Base-by-base conservation (phyloP, 2,888 invertebrate species). In the Thumatha senex region DNA sequence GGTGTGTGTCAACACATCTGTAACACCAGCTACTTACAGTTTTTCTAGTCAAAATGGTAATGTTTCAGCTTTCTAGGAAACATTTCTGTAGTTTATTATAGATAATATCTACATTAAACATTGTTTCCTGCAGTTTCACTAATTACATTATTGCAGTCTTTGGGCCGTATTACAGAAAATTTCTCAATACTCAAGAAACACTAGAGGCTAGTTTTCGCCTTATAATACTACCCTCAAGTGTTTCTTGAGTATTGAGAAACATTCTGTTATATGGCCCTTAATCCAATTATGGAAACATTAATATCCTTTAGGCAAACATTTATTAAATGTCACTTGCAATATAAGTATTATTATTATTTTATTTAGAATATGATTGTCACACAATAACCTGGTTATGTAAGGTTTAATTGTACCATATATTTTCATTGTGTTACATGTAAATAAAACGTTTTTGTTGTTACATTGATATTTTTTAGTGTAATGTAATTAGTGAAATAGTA, bases 11-110 rank as follows among this genome's bases (percentile, higher is more conserved):
- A 91, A 91, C 78, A 89, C 86, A 58, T 90, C 90, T 69, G 89
- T 90, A 70, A 89, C 89, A 76, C 91, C 91, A 67, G 90, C 90
- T 86, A 91, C 90, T 81, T 91, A 91, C 74, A 91, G 87, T 84
- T 91, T 91, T 86, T 90, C 91, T 91, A 91, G 91, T 91, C 91
- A 91, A 84, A 88, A 82, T 82, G 82, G 84, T 86, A 90, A 88
- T 84, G 84, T 88, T 74, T 88, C 88, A 75, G 74, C 77, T 74
- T 53, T 61, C 51, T 63, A 74, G 74, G 55, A 67, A 72, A 74
- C 73, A 70, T 73, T 72, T 69, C 61, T 67, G 66, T 63, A 68
- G 67, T 58, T 68, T 58, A 62, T 68, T 55, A 52, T 62, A 66
- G 49, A 57, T 62, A 56, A 61, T 11, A 31, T 56, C 54, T 67